Conservation (phyloP, 2,888 invertebrate genomes). For the Scrobipalpa atriplicella region DNA sequence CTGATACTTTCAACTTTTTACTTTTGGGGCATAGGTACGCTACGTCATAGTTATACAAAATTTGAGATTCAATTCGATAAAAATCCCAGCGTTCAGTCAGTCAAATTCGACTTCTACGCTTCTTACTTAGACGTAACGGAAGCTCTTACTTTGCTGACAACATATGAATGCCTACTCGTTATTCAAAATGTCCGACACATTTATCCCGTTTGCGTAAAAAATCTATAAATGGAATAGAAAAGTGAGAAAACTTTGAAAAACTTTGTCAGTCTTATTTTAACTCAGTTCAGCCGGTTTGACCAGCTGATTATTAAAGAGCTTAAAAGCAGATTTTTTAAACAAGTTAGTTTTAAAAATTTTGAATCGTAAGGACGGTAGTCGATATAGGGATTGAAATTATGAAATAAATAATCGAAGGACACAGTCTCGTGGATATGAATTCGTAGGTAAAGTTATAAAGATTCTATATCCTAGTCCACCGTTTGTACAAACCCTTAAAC, state of each 20-base stretch:
- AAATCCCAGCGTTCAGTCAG: too few species aligned
- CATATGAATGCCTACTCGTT: slow-evolving; percentile 28
- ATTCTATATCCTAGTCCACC: background rate
- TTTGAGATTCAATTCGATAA: too few species aligned
- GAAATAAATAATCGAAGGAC: background rate
- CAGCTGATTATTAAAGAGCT: slow-evolving; percentile 39
- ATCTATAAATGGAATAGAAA: slow-evolving; percentile 69
- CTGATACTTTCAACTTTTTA: background rate
- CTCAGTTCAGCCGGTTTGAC: slow-evolving; percentile 54
- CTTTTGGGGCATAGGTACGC: background rate
- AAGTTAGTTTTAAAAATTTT: slow-evolving; percentile 1
- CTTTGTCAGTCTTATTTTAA: slow-evolving; percentile 73
- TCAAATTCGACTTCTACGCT: too few species aligned
- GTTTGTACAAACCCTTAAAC: background rate
- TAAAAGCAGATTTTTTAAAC: slow-evolving; percentile 18
- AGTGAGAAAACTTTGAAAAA: slow-evolving; percentile 69
- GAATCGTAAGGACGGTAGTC: slow-evolving; percentile 47
- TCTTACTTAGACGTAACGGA: too few species aligned
- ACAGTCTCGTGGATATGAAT: slow-evolving; percentile 28
- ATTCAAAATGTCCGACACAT: slow-evolving; percentile 40
- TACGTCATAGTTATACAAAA: too few species aligned
- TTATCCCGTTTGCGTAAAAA: slow-evolving; percentile 43
- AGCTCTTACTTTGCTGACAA: too few species aligned
- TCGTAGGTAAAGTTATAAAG: background rate
- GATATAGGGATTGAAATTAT: slow-evolving; percentile 37